phyloP scores from a whole-genome alignment of 23 tunicate genomes.

The Halocynthia aurantium region DNA sequence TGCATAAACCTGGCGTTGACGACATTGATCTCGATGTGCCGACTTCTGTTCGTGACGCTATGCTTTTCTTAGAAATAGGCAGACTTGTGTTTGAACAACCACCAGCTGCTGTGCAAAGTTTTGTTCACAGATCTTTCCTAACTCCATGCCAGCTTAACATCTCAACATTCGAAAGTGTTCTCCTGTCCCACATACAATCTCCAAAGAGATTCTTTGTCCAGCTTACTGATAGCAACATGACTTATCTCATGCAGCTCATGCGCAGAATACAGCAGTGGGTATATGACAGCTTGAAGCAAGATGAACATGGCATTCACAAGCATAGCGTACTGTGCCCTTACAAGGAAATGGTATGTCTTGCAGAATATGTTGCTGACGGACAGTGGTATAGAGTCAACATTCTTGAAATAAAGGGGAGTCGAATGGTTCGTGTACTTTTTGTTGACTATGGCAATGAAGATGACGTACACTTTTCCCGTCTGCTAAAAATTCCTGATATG shows the following conservation, averaged over 20 bases:
- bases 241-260: constrained; percentile 32
- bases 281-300: not conserved
- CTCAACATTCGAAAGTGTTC: constrained; percentile 1
- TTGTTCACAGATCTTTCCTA: not conserved
- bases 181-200: constrained; percentile 3
- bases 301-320: no score
- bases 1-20: constrained; percentile 66
- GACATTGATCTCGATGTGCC: constrained; percentile 61
- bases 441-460: constrained; percentile 66
- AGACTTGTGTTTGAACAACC: constrained; percentile 6
- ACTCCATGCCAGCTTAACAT: not conserved
- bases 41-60: constrained; percentile 57
- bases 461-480: constrained; percentile 16
- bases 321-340: constrained; percentile 2
- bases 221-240: constrained; percentile 35
- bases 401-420: constrained; percentile 20
- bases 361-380: constrained; percentile 22
- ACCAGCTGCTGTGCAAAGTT: not conserved
- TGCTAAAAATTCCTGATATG: constrained; percentile 48
- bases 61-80: constrained; percentile 41
- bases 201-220: constrained; percentile 58
- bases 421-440: constrained; percentile 32
- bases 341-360: constrained; percentile 39
- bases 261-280: constrained; percentile 50
- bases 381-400: constrained; percentile 62